Evolutionary conservation across 2,888 invertebrate species (phyloP).

Genomic region (Spatulosminthurus flaviceps): DNA sequence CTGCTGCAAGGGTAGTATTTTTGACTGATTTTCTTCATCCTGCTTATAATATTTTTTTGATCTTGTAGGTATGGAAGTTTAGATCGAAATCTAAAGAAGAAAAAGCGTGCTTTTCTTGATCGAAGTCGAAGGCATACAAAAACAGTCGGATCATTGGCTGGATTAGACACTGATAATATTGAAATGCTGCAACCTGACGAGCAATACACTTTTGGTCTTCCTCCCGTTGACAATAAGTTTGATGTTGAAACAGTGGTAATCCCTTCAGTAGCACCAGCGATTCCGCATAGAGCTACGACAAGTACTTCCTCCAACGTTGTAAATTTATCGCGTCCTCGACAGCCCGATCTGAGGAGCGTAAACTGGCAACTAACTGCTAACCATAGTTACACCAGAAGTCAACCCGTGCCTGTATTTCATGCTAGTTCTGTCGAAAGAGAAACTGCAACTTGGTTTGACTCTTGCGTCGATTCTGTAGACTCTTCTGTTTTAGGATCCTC

Average conservation of each 20-base stretch:
- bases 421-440: not conserved
- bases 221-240: slow-evolving; percentile 45
- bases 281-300: slow-evolving; percentile 30
- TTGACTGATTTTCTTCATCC: not conserved
- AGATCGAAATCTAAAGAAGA: slow-evolving; percentile 67
- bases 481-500: not conserved
- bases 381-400: slow-evolving; percentile 43
- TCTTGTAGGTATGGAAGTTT: slow-evolving; percentile 71
- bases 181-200: slow-evolving; percentile 59
- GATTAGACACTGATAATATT: slow-evolving; percentile 52
- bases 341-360: not conserved
- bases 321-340: not conserved
- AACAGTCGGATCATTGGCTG: slow-evolving; percentile 59
- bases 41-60: slow-evolving; percentile 6
- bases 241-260: not conserved
- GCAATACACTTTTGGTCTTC: slow-evolving; percentile 60
- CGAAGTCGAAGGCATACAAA: slow-evolving; percentile 59
- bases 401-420: slow-evolving; percentile 19
- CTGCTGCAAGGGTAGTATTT: not conserved
- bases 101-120: slow-evolving; percentile 54
- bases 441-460: slow-evolving; percentile 24
- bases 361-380: slow-evolving; percentile 21
- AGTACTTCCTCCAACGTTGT: not conserved
- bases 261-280: not conserved
- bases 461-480: slow-evolving; percentile 38